These are phyloP conservation scores for Oreotragus oreotragus DNA, from an alignment of 2,113 vertebrate genomes.

Conservation along the genomic window DNA sequence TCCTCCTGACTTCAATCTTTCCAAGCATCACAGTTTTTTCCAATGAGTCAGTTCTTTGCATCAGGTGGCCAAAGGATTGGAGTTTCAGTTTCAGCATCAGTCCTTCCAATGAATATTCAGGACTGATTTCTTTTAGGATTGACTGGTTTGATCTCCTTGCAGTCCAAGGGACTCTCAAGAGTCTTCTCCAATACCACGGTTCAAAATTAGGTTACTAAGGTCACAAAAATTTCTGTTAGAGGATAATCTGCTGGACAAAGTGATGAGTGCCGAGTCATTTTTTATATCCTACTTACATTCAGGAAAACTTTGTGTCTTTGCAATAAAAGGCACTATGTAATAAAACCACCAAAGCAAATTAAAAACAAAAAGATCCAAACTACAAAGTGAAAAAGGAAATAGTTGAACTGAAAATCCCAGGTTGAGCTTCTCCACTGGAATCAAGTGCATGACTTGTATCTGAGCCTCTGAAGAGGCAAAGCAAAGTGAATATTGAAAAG, in stretches of 20 bases:
- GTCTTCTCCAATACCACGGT: not conserved
- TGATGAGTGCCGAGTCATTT: not conserved
- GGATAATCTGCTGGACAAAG: not conserved
- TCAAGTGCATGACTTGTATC: not conserved
- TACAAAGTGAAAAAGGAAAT: not conserved
- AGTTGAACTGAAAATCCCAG: not conserved
- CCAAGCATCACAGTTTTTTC: not conserved
- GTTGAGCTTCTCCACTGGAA: not conserved
- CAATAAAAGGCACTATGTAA: not conserved
- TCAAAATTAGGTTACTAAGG: not conserved
- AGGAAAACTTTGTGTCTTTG: not conserved
- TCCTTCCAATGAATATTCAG: not conserved
- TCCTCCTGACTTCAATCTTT: not conserved
- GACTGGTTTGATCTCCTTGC: not conserved
- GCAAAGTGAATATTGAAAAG: not conserved
- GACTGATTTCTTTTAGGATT: not conserved
- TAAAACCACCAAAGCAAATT: slow-evolving; percentile 2
- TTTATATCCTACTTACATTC: not conserved
- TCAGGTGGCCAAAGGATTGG: not conserved
- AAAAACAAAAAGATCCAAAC: slow-evolving; percentile 15
- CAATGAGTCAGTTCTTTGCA: not conserved
- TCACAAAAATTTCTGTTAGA: not conserved
- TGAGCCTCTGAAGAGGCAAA: not conserved
- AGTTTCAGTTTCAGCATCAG: not conserved
- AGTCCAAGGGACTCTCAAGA: not conserved